A percentile compares a stretch with the other conserved stretches of the same genome.
phyloP scores from a whole-genome alignment of 2,888 invertebrate genomes.

The Acanthosoma haemorrhoidale region DNA sequence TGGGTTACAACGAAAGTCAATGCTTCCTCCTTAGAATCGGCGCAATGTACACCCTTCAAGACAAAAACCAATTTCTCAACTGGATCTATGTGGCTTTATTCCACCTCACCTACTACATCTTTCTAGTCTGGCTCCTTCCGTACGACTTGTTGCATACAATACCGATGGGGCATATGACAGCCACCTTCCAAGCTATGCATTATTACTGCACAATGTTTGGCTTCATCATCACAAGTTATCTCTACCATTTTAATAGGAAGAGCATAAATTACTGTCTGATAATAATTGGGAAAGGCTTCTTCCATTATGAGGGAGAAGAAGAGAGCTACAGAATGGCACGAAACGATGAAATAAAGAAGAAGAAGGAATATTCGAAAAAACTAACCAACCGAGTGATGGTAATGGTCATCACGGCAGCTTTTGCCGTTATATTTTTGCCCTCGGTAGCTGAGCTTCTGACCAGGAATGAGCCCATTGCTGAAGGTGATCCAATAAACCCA shows the following conservation, averaged over 20 bases:
- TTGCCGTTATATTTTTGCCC: background rate
- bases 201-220: background rate
- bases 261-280: background rate
- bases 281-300: background rate
- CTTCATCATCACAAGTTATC: background rate
- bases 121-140: background rate
- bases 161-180: background rate
- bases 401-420: background rate
- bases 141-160: background rate
- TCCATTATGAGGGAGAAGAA: background rate
- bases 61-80: slow-evolving; percentile 6
- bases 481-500: background rate
- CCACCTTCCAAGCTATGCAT: slow-evolving; percentile 13
- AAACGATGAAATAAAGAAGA: background rate
- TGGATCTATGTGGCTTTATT: background rate
- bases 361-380: background rate
- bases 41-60: background rate
- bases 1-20: slow-evolving; percentile 5
- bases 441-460: background rate
- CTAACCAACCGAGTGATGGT: background rate
- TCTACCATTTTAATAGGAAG: slow-evolving; percentile 16
- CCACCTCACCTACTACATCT: background rate
- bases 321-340: background rate
- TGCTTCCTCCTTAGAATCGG: slow-evolving; percentile 10
- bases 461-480: background rate